phyloP scores from a whole-genome alignment of 1,140 invertebrate genomes.

The Lysiphlebus fabarum region DNA sequence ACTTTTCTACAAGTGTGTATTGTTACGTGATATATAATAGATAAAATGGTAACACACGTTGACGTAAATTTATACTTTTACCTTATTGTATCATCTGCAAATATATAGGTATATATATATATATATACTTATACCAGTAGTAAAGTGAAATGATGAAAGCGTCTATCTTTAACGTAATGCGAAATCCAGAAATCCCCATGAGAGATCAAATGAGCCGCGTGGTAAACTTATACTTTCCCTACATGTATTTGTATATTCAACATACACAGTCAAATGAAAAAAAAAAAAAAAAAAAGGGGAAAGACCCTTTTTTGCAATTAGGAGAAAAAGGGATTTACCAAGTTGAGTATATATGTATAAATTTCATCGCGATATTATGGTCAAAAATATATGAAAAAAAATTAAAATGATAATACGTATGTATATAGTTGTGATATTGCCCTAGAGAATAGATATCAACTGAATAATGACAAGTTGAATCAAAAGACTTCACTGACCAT shows the following conservation, averaged over 20 bases:
- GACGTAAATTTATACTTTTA: no score
- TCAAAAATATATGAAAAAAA: slow-evolving; percentile 1
- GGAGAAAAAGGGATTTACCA: neutral
- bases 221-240: neutral
- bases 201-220: slow-evolving; percentile 25
- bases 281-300: neutral
- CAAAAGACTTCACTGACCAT: no score
- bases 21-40: no score
- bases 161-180: slow-evolving; percentile 6
- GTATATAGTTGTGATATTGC: neutral
- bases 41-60: no score
- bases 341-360: neutral
- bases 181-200: slow-evolving; percentile 16
- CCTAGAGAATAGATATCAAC: neutral
- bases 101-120: no score
- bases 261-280: no score
- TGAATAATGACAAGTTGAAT: no score
- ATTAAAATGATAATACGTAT: no score
- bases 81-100: neutral
- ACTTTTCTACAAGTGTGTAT: neutral
- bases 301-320: slow-evolving; percentile 10
- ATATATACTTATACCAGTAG: neutral
- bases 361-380: slow-evolving; percentile 3
- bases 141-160: slow-evolving; percentile 8
- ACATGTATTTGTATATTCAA: neutral